These are phyloP conservation scores for Koerneria pararmatus DNA, from an alignment of 2,888 invertebrate genomes.

Conservation along the genomic window DNA sequence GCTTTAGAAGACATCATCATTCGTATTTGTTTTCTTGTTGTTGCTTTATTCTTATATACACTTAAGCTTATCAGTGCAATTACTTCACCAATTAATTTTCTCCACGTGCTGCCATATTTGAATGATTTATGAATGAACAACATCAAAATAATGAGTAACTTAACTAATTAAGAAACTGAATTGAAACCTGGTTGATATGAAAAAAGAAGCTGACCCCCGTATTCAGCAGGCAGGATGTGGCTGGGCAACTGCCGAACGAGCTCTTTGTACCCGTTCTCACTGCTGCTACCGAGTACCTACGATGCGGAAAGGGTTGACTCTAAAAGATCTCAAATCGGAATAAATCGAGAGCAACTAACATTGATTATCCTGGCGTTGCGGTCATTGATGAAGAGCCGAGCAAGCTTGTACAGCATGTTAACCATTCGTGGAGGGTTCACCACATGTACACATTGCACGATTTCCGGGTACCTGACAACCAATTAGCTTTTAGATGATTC, in stretches of 20 bases:
- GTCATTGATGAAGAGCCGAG: conserved; percentile 29
- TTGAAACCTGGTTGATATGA: background rate
- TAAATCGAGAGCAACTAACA: background rate
- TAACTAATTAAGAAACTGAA: too few species aligned
- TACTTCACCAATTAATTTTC: too few species aligned
- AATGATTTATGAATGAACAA: too few species aligned
- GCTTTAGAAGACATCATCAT: too few species aligned
- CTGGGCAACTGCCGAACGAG: conserved; percentile 33
- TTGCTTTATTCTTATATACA: too few species aligned
- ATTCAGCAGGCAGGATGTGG: conserved; percentile 39
- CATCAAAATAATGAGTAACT: too few species aligned
- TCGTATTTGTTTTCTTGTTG: too few species aligned
- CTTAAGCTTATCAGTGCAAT: too few species aligned
- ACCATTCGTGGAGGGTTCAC: conserved; percentile 41
- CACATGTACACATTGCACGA: conserved; percentile 40
- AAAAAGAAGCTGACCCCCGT: conserved; percentile 31
- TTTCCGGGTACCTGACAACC: conserved; percentile 37
- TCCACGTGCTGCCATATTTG: too few species aligned
- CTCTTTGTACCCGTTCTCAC: conserved; percentile 27
- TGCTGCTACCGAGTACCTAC: conserved; percentile 34
- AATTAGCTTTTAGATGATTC: background rate
- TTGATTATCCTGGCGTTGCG: conserved; percentile 4
- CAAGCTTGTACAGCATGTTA: conserved; percentile 38
- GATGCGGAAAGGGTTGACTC: conserved; percentile 15
- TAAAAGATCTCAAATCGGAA: background rate